Evolutionary conservation across 2,797 vertebrate species (phyloP).

Genomic region (Clarias laeviceps): DNA sequence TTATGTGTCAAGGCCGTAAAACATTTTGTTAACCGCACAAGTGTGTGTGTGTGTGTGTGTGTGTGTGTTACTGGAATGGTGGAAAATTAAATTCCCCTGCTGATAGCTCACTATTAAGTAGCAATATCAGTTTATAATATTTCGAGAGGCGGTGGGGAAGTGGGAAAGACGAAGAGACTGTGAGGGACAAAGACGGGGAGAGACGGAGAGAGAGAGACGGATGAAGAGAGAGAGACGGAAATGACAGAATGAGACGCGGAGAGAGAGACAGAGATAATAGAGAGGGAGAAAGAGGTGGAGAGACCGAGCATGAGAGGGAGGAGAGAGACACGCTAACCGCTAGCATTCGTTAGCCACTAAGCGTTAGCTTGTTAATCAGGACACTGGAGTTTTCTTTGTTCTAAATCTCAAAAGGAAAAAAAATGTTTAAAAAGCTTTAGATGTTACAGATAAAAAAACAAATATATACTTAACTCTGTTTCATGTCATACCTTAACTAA

Average conservation of each 20-base stretch:
- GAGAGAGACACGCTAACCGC: background rate
- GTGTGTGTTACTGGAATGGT: constrained; percentile 24
- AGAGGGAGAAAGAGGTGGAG: background rate
- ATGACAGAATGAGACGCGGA: background rate
- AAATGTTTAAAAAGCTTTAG: too few relatives aligned
- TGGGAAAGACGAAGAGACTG: constrained; percentile 13
- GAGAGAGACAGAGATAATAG: background rate
- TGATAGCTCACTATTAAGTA: constrained; percentile 17
- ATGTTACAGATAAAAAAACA: too few relatives aligned
- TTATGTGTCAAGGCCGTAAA: constrained; percentile 11
- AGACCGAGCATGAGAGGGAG: background rate
- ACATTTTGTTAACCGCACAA: background rate
- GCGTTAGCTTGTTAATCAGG: too few relatives aligned
- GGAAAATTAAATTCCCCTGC: background rate
- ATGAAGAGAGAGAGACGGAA: background rate
- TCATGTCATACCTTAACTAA: too few relatives aligned
- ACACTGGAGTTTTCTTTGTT: too few relatives aligned
- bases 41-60: constrained; percentile 34
- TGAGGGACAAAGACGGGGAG: background rate
- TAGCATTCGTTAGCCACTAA: too few relatives aligned
- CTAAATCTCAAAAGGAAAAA: too few relatives aligned
- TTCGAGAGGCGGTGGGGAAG: background rate
- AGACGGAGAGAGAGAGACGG: background rate
- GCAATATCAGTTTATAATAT: constrained; percentile 18
- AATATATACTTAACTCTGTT: background rate